A percentile compares a stretch with the other conserved stretches of the same genome.
Evolutionary conservation across 2,797 vertebrate species (phyloP).

Genomic region (Oreonectes daqikongensis): DNA sequence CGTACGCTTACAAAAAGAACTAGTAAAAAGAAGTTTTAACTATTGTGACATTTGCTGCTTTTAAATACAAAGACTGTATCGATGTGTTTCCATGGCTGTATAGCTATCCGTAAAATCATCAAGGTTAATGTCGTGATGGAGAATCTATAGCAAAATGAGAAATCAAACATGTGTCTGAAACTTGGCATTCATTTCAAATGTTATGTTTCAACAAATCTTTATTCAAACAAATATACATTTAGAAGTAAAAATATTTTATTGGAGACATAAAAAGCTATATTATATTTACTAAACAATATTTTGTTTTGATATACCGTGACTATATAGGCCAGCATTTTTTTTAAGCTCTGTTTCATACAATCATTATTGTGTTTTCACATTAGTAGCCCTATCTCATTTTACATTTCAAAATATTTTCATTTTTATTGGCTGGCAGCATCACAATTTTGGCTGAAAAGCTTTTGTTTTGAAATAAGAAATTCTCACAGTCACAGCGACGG

Average conservation of each 20-base stretch:
- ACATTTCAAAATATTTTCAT: constrained; percentile 24
- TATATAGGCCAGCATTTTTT: background rate
- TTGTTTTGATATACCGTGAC: background rate
- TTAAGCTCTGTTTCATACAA: background rate
- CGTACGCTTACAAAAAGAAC: constrained; percentile 24
- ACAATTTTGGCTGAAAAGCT: constrained; percentile 18
- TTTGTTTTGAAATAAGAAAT: constrained; percentile 37
- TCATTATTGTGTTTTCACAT: too few relatives aligned
- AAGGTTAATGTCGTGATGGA: background rate
- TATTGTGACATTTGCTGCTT: constrained; percentile 39
- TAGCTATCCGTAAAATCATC: background rate
- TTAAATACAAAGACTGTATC: constrained; percentile 25
- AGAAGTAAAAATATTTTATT: background rate
- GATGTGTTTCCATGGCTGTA: constrained; percentile 5
- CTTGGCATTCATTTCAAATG: background rate
- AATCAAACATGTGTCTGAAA: background rate
- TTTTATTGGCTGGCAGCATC: constrained; percentile 29
- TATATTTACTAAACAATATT: too few relatives aligned
- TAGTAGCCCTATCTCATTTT: constrained; percentile 9
- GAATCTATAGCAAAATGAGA: background rate
- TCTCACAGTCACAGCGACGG: constrained; percentile 36
- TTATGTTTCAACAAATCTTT: background rate
- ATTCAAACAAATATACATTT: background rate
- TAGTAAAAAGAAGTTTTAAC: constrained; percentile 10
- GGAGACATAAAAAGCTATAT: background rate